These are phyloP conservation scores for Thamnophis elegans DNA, from an alignment of 2,797 vertebrate genomes.

Conservation along the genomic window DNA sequence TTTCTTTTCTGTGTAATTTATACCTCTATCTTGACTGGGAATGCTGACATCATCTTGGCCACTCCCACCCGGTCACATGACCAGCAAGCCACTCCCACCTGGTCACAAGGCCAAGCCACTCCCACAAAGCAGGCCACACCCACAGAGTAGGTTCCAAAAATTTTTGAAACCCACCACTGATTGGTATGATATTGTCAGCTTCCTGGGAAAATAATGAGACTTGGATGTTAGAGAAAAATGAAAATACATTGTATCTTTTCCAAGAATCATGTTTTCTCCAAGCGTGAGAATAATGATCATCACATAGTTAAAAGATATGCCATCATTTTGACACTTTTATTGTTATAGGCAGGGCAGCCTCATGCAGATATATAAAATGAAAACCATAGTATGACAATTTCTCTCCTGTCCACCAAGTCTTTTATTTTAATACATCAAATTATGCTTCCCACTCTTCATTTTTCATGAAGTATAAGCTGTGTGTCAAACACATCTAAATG, in stretches of 20 bases:
- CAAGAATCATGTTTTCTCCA: neutral
- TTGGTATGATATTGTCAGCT: neutral
- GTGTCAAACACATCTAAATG: constrained; percentile 15
- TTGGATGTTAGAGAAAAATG: neutral
- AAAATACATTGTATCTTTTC: neutral
- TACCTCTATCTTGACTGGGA: too few species aligned
- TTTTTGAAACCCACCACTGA: too few species aligned
- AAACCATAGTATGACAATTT: neutral
- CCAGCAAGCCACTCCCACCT: too few species aligned
- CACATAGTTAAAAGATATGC: neutral
- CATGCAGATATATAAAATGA: constrained; percentile 3
- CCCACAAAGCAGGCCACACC: too few species aligned
- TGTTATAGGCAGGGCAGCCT: neutral
- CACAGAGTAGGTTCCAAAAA: too few species aligned
- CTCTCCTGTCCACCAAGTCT: constrained; percentile 11
- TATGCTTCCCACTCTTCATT: neutral
- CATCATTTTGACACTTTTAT: neutral
- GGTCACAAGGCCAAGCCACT: too few species aligned
- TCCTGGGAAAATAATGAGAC: neutral
- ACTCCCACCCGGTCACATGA: too few species aligned
- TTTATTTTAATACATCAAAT: constrained; percentile 50
- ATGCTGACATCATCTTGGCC: too few species aligned
- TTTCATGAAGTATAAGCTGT: constrained; percentile 35
- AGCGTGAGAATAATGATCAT: neutral
- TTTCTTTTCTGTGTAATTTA: too few species aligned